These are phyloP conservation scores for Pammene aurita DNA, from an alignment of 2,888 invertebrate species.

Conservation along the genomic window DNA sequence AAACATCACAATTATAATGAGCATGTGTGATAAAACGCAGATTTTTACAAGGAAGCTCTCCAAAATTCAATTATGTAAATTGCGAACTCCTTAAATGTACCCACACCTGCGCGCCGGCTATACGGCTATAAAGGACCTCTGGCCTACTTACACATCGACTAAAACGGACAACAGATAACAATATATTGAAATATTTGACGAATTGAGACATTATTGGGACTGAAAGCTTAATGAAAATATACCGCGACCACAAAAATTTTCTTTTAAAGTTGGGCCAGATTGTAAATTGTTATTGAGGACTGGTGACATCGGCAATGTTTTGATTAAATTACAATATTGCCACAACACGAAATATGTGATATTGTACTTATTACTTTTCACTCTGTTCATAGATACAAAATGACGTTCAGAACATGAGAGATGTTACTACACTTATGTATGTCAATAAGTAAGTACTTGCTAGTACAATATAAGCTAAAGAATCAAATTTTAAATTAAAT, in stretches of 20 bases:
- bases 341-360: no score
- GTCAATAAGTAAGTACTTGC: no score
- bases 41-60: slow-evolving; percentile 46
- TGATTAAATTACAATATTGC: no score
- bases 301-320: no score
- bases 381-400: no score
- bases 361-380: no score
- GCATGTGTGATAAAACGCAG: slow-evolving; percentile 39
- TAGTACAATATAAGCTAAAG: no score
- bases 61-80: slow-evolving; percentile 53
- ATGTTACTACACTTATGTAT: no score
- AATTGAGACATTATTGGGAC: background rate
- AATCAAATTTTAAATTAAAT: no score
- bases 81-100: slow-evolving; percentile 45
- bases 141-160: slow-evolving; percentile 21
- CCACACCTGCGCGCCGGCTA: slow-evolving; percentile 44
- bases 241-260: background rate
- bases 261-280: background rate
- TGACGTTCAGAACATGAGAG: no score
- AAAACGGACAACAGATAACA: slow-evolving; percentile 24
- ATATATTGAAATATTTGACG: slow-evolving; percentile 15
- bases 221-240: slow-evolving; percentile 10
- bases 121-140: slow-evolving; percentile 23
- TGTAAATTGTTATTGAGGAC: background rate
- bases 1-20: slow-evolving; percentile 28